Evolutionary conservation across 2,888 invertebrate genomes (phyloP).

Genomic region (Eulithis prunata): DNA sequence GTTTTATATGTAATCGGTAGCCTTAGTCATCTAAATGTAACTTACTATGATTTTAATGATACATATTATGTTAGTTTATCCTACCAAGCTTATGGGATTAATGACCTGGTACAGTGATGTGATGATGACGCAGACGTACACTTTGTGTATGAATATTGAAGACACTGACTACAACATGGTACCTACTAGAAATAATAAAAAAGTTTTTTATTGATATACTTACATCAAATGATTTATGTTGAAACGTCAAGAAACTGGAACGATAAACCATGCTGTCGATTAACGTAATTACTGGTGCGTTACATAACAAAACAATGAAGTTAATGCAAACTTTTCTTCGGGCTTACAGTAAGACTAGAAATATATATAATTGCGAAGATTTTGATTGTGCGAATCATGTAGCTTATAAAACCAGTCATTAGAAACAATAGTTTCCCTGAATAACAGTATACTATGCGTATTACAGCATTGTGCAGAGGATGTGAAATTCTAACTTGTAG

Average conservation of each 20-base stretch:
- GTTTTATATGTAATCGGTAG: constrained; percentile 1
- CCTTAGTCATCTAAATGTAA: background rate
- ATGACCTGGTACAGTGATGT: constrained; percentile 38
- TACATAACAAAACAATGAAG: constrained; percentile 43
- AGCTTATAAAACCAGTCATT: constrained; percentile 34
- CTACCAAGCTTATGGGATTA: constrained; percentile 41
- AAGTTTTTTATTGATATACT: constrained; percentile 1
- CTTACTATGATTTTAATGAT: constrained; percentile 10
- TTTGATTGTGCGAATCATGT: constrained; percentile 27
- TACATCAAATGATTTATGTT: constrained; percentile 37
- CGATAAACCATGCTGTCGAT: constrained; percentile 44
- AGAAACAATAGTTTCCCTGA: constrained; percentile 25
- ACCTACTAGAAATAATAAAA: constrained; percentile 12
- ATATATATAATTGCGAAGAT: constrained; percentile 28
- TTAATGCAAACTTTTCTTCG: constrained; percentile 24
- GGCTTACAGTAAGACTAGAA: no score
- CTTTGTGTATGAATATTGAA: constrained; percentile 26
- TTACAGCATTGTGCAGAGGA: constrained; percentile 38
- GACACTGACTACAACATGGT: constrained; percentile 26
- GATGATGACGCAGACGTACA: constrained; percentile 30
- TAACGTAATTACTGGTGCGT: constrained; percentile 46
- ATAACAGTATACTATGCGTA: constrained; percentile 23
- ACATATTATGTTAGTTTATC: constrained; percentile 15
- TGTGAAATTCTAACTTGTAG: constrained; percentile 45
- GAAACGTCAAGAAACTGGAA: constrained; percentile 48